phyloP scores from a whole-genome alignment of 2,797 vertebrate species.

The Crax fasciolata region DNA sequence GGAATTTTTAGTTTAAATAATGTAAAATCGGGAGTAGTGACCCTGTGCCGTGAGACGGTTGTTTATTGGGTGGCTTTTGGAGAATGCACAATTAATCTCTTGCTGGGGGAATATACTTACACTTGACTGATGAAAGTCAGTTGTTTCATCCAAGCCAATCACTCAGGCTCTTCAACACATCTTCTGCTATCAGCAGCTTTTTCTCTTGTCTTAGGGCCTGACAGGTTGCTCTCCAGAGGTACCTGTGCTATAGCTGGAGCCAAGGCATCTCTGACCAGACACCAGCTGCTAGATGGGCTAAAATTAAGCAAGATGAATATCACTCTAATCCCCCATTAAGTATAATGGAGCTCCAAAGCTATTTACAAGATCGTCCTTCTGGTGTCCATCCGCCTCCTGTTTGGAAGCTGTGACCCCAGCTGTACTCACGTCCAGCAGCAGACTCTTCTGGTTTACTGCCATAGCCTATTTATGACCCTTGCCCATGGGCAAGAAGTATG shows the following conservation, averaged over 20 bases:
- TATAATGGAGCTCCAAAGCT: neutral
- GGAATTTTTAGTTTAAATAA: neutral
- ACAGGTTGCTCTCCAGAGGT: neutral
- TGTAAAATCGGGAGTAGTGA: neutral
- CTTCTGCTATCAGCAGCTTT: neutral
- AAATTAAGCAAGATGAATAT: neutral
- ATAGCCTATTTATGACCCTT: neutral
- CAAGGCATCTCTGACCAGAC: neutral
- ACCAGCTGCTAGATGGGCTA: neutral
- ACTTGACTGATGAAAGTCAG: neutral
- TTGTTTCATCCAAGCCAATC: neutral
- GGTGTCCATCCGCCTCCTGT: accelerated
- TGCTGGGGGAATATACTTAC: neutral
- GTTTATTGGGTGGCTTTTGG: neutral
- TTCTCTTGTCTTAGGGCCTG: neutral
- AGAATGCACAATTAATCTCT: neutral
- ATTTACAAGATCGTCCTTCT: neutral
- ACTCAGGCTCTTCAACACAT: neutral
- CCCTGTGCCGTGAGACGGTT: neutral
- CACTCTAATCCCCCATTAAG: neutral
- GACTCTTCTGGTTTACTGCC: neutral
- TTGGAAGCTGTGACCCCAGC: neutral
- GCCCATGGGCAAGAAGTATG: accelerated
- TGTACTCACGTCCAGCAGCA: neutral
- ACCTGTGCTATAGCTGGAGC: neutral